Base-by-base conservation (phyloP, 2,888 invertebrate genomes). In the Oscheius sp. region DNA sequence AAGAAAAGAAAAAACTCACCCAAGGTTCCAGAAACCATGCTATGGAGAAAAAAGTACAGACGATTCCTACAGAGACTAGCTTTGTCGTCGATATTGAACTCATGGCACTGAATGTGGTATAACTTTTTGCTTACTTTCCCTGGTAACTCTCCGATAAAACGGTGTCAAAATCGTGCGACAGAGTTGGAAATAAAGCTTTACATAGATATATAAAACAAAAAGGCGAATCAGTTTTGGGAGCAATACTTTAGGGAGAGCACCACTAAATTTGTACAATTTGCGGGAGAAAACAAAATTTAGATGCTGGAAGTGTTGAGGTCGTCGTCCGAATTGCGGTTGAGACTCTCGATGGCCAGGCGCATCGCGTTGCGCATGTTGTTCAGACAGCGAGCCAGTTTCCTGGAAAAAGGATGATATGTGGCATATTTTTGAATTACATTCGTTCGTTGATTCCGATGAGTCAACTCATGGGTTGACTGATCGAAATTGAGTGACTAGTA, bases 261-360 rank as follows among this genome's bases (percentile, higher is more conserved):
- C 70, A 59, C 10, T 47, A n/a, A 29, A 63, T 60, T 29, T n/a
- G 21, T 60, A 47, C n/a, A 71, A 50, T 9, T 70, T 13, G 13
- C 10, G 7, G 42, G 21, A 10, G 47, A 2, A 66, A 11, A 9
- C 9, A 1, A 57, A 35, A 13, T 55, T 77, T 70, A 84, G 59
- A 83, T 79, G 74, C 74, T 78, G 2, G 82, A 84, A 51, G 82
- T 76, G 58, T 84, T 79, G 60, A 79, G 73, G 3, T 79, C 75
- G 48, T 79, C 84, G 57, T 55, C 70, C 29, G 74, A 77, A 70
- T 71, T 70, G 70, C 76, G 76, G 42, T 85, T 77, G n/a, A 86
- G 76, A 75, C 84, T 82, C 62, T 79, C 80, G 21, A 86, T 76
- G 13, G 84, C 84, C 73, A 86, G 75, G 65, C 81, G 76, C 84